Evolutionary conservation across 2,888 invertebrate species (phyloP).

Genomic region (Epirrita christyi): DNA sequence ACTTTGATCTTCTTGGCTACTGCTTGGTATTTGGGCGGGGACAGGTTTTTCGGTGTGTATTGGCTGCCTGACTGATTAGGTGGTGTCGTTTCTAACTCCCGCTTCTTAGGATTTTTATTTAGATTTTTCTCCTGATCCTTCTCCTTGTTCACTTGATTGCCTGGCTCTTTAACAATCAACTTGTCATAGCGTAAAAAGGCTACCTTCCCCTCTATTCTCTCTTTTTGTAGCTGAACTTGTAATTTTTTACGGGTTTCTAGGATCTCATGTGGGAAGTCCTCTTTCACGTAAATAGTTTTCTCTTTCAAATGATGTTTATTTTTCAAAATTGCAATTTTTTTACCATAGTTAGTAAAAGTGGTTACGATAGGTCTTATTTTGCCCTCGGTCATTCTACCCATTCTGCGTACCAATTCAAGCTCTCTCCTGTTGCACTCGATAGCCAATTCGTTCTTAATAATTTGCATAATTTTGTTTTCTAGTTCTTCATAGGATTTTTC

Average conservation of each 20-base stretch:
- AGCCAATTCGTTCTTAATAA: too few species aligned
- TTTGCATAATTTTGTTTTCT: background rate
- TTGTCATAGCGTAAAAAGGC: constrained; percentile 6
- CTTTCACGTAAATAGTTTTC: background rate
- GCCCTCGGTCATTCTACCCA: background rate
- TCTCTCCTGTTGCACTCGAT: background rate
- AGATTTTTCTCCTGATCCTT: background rate
- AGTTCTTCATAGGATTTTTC: constrained; percentile 3
- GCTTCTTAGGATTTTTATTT: constrained; percentile 1
- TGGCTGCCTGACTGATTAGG: background rate
- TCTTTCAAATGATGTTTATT: background rate
- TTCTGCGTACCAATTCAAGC: constrained; percentile 1
- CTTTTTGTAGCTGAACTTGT: constrained; percentile 1
- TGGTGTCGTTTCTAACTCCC: background rate
- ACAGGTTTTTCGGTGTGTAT: background rate
- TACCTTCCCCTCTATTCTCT: constrained; percentile 2
- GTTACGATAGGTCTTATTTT: constrained; percentile 7
- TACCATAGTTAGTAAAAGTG: background rate
- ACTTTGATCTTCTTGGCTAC: background rate
- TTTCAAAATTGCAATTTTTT: constrained; percentile 1
- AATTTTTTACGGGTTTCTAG: background rate
- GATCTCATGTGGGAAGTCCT: constrained; percentile 6
- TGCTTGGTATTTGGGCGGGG: background rate
- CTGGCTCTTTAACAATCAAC: background rate
- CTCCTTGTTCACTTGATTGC: background rate